Percentiles rank a stretch among this genome's conserved stretches.
These are phyloP conservation scores for Notocelia uddmanniana DNA, from an alignment of 2,888 invertebrate genomes.

Conservation along the genomic window DNA sequence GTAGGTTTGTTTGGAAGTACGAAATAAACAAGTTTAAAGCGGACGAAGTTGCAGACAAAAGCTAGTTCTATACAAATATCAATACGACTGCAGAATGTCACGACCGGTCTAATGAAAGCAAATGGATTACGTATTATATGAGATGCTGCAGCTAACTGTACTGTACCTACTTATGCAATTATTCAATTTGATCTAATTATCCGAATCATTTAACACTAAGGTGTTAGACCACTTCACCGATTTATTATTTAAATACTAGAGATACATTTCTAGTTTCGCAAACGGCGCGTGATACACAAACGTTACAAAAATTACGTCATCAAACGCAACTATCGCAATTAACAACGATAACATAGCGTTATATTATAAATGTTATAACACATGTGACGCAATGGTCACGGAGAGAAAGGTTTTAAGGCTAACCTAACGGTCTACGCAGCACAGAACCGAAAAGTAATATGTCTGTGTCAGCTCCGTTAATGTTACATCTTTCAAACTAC, in stretches of 20 bases:
- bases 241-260: neutral
- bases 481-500: neutral
- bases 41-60: too few relatives aligned
- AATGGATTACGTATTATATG: too few relatives aligned
- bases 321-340: slow-evolving; percentile 42
- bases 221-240: neutral
- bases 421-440: slow-evolving; percentile 18
- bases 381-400: slow-evolving; percentile 50
- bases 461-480: neutral
- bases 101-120: too few relatives aligned
- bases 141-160: too few relatives aligned
- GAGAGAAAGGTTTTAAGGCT: slow-evolving; percentile 56
- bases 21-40: too few relatives aligned
- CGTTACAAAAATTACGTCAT: slow-evolving; percentile 34
- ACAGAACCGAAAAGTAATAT: neutral
- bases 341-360: slow-evolving; percentile 26
- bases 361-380: slow-evolving; percentile 35
- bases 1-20: too few relatives aligned
- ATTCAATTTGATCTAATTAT: too few relatives aligned
- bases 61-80: too few relatives aligned
- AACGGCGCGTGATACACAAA: slow-evolving; percentile 33
- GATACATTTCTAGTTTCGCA: slow-evolving; percentile 12
- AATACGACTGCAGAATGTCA: too few relatives aligned
- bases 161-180: too few relatives aligned
- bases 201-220: neutral